Percentiles rank a stretch among this genome's conserved stretches.
These are phyloP conservation scores for Pseudonaja textilis DNA, from an alignment of 2,113 vertebrate genomes.

Conservation along the genomic window DNA sequence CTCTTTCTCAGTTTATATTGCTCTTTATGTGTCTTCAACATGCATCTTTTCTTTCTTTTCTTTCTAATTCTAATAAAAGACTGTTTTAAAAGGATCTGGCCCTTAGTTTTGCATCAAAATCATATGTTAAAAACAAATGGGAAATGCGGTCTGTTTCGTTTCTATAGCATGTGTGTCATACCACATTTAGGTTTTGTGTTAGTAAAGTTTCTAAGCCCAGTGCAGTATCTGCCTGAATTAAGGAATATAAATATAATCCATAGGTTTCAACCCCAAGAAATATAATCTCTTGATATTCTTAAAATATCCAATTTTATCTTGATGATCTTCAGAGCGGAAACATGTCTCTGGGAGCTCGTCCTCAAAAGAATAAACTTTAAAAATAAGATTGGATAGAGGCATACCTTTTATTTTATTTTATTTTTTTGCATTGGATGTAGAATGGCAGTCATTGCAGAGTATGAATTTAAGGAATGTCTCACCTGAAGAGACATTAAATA, in stretches of 20 bases:
- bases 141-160: neutral
- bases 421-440: neutral
- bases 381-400: neutral
- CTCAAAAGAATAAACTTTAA: neutral
- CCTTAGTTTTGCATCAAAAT: slow-evolving; percentile 38
- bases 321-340: neutral
- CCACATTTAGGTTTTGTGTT: neutral
- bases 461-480: neutral
- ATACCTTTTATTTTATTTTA: neutral
- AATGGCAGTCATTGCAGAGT: neutral
- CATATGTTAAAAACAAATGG: slow-evolving; percentile 14
- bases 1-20: slow-evolving; percentile 25
- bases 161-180: neutral
- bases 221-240: neutral
- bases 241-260: neutral
- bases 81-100: slow-evolving; percentile 38
- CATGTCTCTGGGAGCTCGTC: neutral
- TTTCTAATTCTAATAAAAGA: slow-evolving; percentile 58
- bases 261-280: neutral
- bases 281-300: neutral
- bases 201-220: neutral
- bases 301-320: neutral
- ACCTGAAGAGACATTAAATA: neutral
- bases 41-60: slow-evolving; percentile 29
- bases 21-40: slow-evolving; percentile 52